Base-by-base conservation (phyloP, 1,140 invertebrate genomes). In the Leptonema lineaticorne region DNA sequence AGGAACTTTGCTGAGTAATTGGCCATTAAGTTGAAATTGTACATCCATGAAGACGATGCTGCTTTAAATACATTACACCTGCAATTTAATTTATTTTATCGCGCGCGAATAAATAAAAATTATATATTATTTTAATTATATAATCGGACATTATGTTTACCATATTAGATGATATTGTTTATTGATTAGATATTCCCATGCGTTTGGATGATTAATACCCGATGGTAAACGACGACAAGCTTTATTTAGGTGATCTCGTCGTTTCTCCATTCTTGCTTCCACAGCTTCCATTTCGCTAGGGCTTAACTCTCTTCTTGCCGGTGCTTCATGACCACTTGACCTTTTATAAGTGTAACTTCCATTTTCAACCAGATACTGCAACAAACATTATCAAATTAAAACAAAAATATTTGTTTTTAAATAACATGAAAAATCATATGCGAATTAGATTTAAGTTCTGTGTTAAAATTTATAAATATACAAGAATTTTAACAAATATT, bases 31-130 rank as follows among this genome's bases (percentile, higher is more conserved):
- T 93, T 93, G 74, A 93, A 93, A 79, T 93, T 93, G 78, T 92
- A 93, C 90, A 94, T 92, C 92, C 92, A 94, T 0, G 92, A 92
- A 1, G 92, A 91, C 27, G 90, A 92, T 0, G 91, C 92, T 9
- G 92, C 91, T 83, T 93, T 93, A 78, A 92, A 93, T 62, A 93
- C 86, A 76, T 92, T 93, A 76, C 92, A 93, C 88, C 82, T 84
- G 56, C 30, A 64, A 66, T 45, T 45, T 6, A 11, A 58, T 9
- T 6, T 3, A 57, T 16, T 6, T 27, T 59, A 16, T 24, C 56
- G 33, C 18, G 11, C 29, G 11, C n/a, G n/a, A n/a, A n/a, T n/a
- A n/a, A n/a, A n/a, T n/a, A n/a, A n/a, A n/a, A n/a, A n/a, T n/a
- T n/a, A n/a, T n/a, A n/a, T 33, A 33, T 33, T 11, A 33, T 48